These are phyloP conservation scores for Torymus aiolomorphi DNA, from an alignment of 2,888 invertebrate genomes.

Conservation along the genomic window DNA sequence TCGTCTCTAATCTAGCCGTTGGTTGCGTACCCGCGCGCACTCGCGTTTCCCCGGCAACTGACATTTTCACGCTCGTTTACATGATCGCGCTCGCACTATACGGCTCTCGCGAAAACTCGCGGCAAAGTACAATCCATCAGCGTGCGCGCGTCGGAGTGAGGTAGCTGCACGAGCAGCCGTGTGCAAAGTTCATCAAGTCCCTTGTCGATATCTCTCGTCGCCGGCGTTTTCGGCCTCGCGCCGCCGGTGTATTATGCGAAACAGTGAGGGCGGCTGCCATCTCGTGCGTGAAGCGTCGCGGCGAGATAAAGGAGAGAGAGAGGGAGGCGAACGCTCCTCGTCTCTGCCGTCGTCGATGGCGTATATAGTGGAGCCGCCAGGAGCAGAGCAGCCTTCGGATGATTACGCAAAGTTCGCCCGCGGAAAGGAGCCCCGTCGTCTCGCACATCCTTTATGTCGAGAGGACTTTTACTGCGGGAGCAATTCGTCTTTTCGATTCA, in stretches of 20 bases:
- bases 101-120: conserved; percentile 19
- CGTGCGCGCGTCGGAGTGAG: no score
- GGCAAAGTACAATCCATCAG: conserved; percentile 41
- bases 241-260: background rate
- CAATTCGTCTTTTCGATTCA: no score
- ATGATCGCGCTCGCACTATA: background rate
- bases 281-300: conserved; percentile 7
- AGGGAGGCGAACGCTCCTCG: background rate
- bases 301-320: conserved; percentile 10
- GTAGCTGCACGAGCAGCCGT: no score
- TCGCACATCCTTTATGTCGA: background rate
- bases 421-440: background rate
- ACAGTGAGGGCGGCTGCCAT: background rate
- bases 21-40: background rate
- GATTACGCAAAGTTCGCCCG: conserved; percentile 45
- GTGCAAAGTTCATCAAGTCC: conserved; percentile 38
- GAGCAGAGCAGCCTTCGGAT: conserved; percentile 3
- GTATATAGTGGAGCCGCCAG: background rate
- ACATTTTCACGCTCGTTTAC: conserved; percentile 12
- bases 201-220: conserved; percentile 42
- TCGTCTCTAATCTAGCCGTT: no score
- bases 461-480: no score
- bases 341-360: background rate
- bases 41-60: conserved; percentile 8
- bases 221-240: background rate